These are phyloP conservation scores for Calosoma granatense DNA, from an alignment of 1,140 invertebrate genomes.

Conservation along the genomic window DNA sequence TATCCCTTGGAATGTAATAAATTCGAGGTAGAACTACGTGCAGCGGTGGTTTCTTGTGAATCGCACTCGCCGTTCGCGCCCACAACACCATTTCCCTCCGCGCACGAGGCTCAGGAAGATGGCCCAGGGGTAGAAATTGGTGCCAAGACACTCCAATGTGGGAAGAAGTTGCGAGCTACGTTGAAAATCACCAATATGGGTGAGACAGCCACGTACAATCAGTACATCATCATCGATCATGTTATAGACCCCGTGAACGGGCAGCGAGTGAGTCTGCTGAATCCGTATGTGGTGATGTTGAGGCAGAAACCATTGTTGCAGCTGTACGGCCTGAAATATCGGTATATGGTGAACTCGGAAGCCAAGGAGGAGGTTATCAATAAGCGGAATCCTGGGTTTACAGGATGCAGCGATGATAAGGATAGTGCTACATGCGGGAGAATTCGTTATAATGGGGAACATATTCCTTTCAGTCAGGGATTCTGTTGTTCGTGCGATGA, in stretches of 20 bases:
- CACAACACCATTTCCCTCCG: neutral
- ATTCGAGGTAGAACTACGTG: neutral
- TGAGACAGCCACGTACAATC: slow-evolving; percentile 28
- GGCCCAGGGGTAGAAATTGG: neutral
- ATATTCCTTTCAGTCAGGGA: slow-evolving; percentile 36
- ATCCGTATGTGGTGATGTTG: slow-evolving; percentile 37
- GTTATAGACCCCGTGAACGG: slow-evolving; percentile 32
- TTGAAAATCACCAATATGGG: slow-evolving; percentile 27
- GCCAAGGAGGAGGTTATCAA: slow-evolving; percentile 37
- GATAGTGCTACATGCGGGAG: slow-evolving; percentile 34
- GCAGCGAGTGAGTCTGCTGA: slow-evolving; percentile 31
- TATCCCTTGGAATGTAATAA: neutral
- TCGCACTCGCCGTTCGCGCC: neutral
- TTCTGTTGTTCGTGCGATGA: slow-evolving; percentile 40
- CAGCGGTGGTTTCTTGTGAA: neutral
- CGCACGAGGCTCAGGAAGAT: neutral
- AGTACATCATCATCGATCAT: slow-evolving; percentile 38
- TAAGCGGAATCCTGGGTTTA: slow-evolving; percentile 32
- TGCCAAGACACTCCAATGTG: slow-evolving; percentile 18
- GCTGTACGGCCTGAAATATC: slow-evolving; percentile 32
- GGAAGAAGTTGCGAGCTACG: slow-evolving; percentile 27
- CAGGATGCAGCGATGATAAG: slow-evolving; percentile 30
- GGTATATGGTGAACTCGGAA: slow-evolving; percentile 35
- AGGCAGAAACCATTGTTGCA: slow-evolving; percentile 34
- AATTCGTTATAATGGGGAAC: slow-evolving; percentile 28